These are phyloP conservation scores for Ichneumoninae sp. DNA, from an alignment of 2,888 invertebrate species.

Conservation along the genomic window DNA sequence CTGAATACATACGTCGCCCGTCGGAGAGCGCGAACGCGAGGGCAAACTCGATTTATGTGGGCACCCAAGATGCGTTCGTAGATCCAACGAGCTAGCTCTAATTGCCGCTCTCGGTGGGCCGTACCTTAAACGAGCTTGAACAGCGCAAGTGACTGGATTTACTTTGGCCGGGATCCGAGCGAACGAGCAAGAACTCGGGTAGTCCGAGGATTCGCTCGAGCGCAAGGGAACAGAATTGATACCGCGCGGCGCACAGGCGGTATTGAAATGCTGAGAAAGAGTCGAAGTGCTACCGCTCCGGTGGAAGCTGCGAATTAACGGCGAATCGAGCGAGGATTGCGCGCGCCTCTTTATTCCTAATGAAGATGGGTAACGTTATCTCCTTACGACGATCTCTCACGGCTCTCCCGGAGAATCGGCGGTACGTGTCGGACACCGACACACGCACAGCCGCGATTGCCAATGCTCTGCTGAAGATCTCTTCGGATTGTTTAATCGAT, in stretches of 20 bases:
- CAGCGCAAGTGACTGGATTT: conserved; percentile 31
- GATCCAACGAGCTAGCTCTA: conserved; percentile 60
- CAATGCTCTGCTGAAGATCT: neutral
- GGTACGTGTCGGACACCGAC: conserved; percentile 34
- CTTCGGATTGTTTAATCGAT: conserved; percentile 30
- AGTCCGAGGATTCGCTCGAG: conserved; percentile 39
- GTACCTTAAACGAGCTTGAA: conserved; percentile 55
- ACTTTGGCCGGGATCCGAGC: conserved; percentile 43
- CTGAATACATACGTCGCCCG: neutral
- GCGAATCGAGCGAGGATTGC: conserved; percentile 53
- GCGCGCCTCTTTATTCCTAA: conserved; percentile 58
- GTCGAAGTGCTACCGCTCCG: conserved; percentile 30
- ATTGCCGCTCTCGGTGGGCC: conserved; percentile 57
- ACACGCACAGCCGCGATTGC: conserved; percentile 16
- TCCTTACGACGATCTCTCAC: conserved; percentile 46
- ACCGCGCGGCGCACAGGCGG: neutral
- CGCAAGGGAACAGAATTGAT: conserved; percentile 51
- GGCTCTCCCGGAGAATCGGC: conserved; percentile 40
- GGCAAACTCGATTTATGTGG: conserved; percentile 56
- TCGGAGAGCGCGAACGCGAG: conserved; percentile 30
- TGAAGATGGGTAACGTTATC: conserved; percentile 63
- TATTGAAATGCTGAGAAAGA: conserved; percentile 36
- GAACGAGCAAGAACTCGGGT: conserved; percentile 35
- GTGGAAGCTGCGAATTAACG: conserved; percentile 59
- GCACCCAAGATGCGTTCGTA: conserved; percentile 54